Conservation (phyloP, 2,113 vertebrate genomes). For the Embiotoca jacksoni region DNA sequence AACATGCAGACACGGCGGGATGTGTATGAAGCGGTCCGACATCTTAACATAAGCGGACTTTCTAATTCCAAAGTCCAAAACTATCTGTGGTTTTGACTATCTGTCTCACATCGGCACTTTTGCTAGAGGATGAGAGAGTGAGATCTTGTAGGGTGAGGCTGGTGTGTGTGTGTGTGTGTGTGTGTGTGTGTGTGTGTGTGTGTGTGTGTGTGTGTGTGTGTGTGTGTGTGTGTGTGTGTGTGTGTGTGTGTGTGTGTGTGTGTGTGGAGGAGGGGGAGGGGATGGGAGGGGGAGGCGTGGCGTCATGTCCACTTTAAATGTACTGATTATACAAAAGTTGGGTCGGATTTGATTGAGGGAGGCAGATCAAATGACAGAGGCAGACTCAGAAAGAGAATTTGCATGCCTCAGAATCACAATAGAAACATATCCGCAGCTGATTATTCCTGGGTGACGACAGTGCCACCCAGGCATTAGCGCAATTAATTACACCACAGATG, state of each 20-base stretch:
- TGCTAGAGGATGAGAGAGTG: slow-evolving; percentile 16
- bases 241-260: slow-evolving; percentile 4
- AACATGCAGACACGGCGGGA: slow-evolving; percentile 47
- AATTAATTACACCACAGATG: slow-evolving; percentile 85
- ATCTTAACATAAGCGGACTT: slow-evolving; percentile 51
- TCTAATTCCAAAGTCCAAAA: slow-evolving; percentile 61
- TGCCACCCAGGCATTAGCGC: slow-evolving; percentile 77
- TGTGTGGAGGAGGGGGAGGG: too few relatives aligned
- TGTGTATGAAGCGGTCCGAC: slow-evolving; percentile 50
- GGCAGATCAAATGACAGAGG: slow-evolving; percentile 46
- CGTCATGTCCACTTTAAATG: neutral
- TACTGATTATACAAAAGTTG: slow-evolving; percentile 12
- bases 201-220: neutral
- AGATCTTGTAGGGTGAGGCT: slow-evolving; percentile 12
- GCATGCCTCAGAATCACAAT: slow-evolving; percentile 64
- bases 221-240: slow-evolving; percentile 4
- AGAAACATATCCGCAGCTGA: slow-evolving; percentile 73
- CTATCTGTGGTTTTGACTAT: slow-evolving; percentile 29
- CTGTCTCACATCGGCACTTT: slow-evolving; percentile 22
- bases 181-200: neutral
- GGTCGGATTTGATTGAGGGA: slow-evolving; percentile 45
- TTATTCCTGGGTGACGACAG: slow-evolving; percentile 79
- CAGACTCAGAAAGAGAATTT: slow-evolving; percentile 24
- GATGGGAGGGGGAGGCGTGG: too few relatives aligned
- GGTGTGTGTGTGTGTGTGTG: slow-evolving; percentile 8